Evolutionary conservation across 2,888 invertebrate genomes (phyloP), one percentile per base, ranked within the genome.

Genomic region (Andrena bicolor): DNA sequence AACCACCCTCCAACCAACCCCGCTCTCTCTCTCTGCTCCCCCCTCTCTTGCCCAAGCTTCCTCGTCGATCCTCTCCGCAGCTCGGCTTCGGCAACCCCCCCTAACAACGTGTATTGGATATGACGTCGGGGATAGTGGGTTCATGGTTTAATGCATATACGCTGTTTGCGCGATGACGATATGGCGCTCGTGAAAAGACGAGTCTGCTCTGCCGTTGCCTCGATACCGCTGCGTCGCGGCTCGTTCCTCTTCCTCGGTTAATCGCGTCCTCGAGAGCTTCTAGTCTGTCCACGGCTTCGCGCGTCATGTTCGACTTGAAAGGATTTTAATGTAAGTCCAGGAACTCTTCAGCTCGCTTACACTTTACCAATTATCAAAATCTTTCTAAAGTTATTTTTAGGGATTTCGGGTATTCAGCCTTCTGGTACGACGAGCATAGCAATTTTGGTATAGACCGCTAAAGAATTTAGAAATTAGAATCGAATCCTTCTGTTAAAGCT

Each of bases 81-180:
- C 60, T 48, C 73, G 81, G 81, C 83, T 83, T 83, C 85, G 28
- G 76, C 86, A 82, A 86, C 84, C 82, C 87, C 41, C 82, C 79
- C 79, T 80, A 86, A 88, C 88, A 88, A 89, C 89, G 85, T 91
- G 90, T 92, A 93, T 93, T 93, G 93, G 93, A 93, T 93, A 93
- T 93, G 93, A 93, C 93, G 91, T 90, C 89, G 90, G 91, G 88
- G 88, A 91, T 91, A 91, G 91, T 89, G 91, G 91, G 90, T 92
- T 92, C 91, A 92, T 92, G 91, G 89, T 92, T 90, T 93, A 93
- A 92, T 93, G 92, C 92, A 93, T 91, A 90, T 88, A 88, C 87
- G 88, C 87, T 88, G 88, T 88, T 88, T 88, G 88, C 86, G 72
- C 86, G 84, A 82, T 88, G 88, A 88, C 88, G 88, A 87, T 88